Conservation (phyloP, 1,140 invertebrate genomes). For the Triops longicaudatus region DNA sequence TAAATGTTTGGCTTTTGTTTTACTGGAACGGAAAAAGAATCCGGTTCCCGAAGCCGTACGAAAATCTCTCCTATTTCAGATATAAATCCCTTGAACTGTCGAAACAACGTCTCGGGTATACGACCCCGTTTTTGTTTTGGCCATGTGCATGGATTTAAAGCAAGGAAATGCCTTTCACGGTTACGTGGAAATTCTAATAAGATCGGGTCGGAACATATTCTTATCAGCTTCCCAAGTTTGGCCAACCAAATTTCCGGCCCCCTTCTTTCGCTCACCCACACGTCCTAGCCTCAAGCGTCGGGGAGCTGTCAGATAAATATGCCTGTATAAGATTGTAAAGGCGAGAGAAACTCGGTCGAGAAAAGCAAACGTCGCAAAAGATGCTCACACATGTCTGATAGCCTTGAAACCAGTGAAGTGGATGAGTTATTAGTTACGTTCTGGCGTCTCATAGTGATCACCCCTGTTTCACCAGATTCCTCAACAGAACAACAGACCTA, state of each 20-base stretch:
- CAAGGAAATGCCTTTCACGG: background rate
- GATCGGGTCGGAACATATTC: background rate
- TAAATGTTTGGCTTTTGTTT: no score
- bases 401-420: background rate
- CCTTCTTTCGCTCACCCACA: background rate
- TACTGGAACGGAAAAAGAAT: no score
- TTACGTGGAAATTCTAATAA: background rate
- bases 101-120: no score
- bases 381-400: background rate
- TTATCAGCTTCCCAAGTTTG: background rate
- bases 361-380: background rate
- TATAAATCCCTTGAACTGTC: no score
- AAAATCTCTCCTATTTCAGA: no score
- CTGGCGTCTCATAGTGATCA: background rate
- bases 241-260: slow-evolving; percentile 3
- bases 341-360: background rate
- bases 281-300: background rate
- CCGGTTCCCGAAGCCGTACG: no score
- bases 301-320: background rate
- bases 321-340: background rate
- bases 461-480: background rate
- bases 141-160: background rate
- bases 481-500: no score
- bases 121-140: no score
- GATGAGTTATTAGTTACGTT: background rate